These are phyloP conservation scores for Pogona vitticeps DNA, from an alignment of 2,113 vertebrate species.

Conservation along the genomic window DNA sequence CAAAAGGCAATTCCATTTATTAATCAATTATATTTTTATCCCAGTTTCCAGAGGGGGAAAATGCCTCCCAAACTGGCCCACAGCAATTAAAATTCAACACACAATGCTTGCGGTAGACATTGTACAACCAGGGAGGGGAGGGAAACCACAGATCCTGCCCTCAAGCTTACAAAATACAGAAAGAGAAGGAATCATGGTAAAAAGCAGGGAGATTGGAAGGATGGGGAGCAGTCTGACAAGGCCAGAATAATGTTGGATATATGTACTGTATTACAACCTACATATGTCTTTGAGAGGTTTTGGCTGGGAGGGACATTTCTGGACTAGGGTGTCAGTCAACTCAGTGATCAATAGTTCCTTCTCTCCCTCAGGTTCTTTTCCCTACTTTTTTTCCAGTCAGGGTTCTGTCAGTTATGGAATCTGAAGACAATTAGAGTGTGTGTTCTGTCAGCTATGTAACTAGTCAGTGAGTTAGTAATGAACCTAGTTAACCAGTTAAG, in stretches of 20 bases:
- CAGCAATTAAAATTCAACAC: background rate
- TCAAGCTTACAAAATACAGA: background rate
- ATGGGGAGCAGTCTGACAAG: background rate
- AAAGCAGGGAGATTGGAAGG: background rate
- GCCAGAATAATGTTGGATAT: background rate
- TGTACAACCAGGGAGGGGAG: background rate
- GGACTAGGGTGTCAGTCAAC: too few relatives aligned
- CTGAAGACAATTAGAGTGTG: too few relatives aligned
- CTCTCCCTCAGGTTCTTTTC: too few relatives aligned
- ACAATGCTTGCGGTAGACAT: background rate
- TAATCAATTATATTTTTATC: background rate
- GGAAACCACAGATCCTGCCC: background rate
- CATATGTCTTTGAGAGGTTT: too few relatives aligned
- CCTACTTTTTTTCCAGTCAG: too few relatives aligned
- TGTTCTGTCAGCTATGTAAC: too few relatives aligned
- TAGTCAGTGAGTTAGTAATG: too few relatives aligned
- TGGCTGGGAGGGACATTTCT: too few relatives aligned
- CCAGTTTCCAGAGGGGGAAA: background rate
- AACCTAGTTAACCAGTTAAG: too few relatives aligned
- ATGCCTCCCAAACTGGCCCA: background rate
- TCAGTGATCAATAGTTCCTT: too few relatives aligned
- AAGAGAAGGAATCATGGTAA: background rate
- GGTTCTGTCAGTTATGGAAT: too few relatives aligned
- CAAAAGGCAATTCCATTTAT: background rate
- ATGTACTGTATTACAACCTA: background rate